Percentiles rank a stretch among this genome's conserved stretches.
phyloP scores from a whole-genome alignment of 2,797 vertebrate genomes.

The Sebastes oblongus region DNA sequence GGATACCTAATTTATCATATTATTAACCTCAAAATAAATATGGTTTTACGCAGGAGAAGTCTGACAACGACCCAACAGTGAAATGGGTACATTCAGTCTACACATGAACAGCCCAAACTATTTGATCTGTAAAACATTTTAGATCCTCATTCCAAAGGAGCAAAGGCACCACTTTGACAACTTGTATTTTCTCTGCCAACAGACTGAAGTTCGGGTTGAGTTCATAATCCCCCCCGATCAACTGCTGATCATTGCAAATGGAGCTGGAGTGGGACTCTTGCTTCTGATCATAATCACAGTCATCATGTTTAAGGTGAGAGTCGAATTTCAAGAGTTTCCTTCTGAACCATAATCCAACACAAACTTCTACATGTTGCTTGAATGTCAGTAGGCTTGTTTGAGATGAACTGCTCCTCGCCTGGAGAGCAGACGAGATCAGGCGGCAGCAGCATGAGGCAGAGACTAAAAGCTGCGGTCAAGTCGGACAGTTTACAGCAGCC shows the following conservation, averaged over 20 bases:
- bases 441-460: no score
- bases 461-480: no score
- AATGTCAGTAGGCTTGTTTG: background rate
- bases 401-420: no score
- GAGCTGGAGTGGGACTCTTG: conserved; percentile 56
- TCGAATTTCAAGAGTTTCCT: background rate
- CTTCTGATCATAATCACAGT: conserved; percentile 63
- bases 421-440: no score
- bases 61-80: background rate
- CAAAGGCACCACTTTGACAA: background rate
- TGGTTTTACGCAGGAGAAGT: background rate
- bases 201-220: conserved; percentile 65
- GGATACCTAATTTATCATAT: background rate
- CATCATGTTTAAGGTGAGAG: conserved; percentile 72
- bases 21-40: conserved; percentile 18
- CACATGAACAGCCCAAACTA: background rate
- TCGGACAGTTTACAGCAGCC: no score
- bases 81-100: conserved; percentile 37
- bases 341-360: background rate
- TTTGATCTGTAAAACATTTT: background rate
- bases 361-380: background rate
- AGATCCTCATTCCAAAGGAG: background rate
- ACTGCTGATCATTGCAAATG: conserved; percentile 45
- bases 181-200: background rate
- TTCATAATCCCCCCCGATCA: conserved; percentile 41